Base-by-base conservation (phyloP, 2,888 invertebrate species). In the Papilio elwesi region DNA sequence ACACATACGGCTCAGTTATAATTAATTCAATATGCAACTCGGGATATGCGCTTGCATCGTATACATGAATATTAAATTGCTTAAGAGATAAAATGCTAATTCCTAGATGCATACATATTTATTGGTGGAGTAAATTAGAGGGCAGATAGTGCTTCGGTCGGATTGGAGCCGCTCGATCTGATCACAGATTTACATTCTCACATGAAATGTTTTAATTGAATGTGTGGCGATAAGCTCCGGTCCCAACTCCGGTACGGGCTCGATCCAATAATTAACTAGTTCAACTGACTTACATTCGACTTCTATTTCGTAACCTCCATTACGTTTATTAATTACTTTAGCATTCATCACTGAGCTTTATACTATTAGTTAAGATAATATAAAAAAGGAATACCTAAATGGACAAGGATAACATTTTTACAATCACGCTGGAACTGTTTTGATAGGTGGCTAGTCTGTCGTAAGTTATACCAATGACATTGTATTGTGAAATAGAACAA, bases 81-180 rank as follows among this genome's bases (percentile, higher is more conserved):
- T 81, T 86, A 83, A 86, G 84, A 92, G 92, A 92, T 92, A 92
- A 92, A 92, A 93, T 92, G 92, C 87, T 90, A 92, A 92, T 92
- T 85, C 82, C 72, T 83, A 83, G 85, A 86, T 87, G 87, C 88
- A 82, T 82, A 87, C 87, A 89, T 89, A 91, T 90, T 89, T 90
- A 88, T 87, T 78, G 80, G 78, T 73, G 77, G 83, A 83, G 82
- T 85, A 84, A 89, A 88, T 90, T 87, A 87, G 82, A 82, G 82
- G 82, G 76, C 78, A 85, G 88, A 89, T 87, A 88, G 70, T 76
- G 72, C 71, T 71, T 74, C 73, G 57, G 82, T 77, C 76, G 77
- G 80, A 82, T 76, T 75, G 77, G 79, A 82, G 76, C 74, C 75
- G 76, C 53, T 71, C 74, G 81, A 83, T 83, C 85, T 85, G 80